Evolutionary conservation across 2,888 invertebrate genomes (phyloP).

Genomic region (Cotesia congregata): DNA sequence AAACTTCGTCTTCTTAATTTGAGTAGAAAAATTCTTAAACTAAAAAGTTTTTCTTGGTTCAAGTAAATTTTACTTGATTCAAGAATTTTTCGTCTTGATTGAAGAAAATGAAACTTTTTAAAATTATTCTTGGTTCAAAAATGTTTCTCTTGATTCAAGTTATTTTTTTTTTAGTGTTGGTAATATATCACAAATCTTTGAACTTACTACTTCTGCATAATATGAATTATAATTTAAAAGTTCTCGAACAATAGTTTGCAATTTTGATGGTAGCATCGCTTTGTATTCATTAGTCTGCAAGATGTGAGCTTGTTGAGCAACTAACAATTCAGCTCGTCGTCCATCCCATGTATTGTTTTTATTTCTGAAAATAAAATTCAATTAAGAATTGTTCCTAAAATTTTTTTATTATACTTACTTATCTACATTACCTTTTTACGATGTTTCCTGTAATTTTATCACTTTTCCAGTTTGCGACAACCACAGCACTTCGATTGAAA

Average conservation of each 20-base stretch:
- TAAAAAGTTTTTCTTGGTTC: too few species aligned
- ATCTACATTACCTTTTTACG: conserved; percentile 31
- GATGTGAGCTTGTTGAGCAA: conserved; percentile 87
- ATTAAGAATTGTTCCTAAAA: neutral
- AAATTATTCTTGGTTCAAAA: too few species aligned
- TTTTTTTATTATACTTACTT: conserved; percentile 32
- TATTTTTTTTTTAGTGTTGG: too few species aligned
- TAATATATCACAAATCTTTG: too few species aligned
- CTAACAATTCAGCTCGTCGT: conserved; percentile 90
- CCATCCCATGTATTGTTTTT: conserved; percentile 82
- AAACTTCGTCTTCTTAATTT: too few species aligned
- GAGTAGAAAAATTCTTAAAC: too few species aligned
- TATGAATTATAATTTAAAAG: conserved; percentile 84
- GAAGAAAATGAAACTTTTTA: too few species aligned
- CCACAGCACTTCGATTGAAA: conserved; percentile 58
- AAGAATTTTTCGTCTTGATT: too few species aligned
- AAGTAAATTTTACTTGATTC: too few species aligned
- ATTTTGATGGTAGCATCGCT: conserved; percentile 81
- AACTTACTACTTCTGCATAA: conserved; percentile 84
- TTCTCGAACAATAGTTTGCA: conserved; percentile 82
- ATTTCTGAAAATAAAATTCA: conserved; percentile 16
- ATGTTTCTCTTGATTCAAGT: too few species aligned
- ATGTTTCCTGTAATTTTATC: conserved; percentile 33
- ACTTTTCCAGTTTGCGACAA: neutral
- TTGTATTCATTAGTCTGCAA: conserved; percentile 86